Conservation (phyloP, 1,140 invertebrate genomes). For the Wasmannia auropunctata region DNA sequence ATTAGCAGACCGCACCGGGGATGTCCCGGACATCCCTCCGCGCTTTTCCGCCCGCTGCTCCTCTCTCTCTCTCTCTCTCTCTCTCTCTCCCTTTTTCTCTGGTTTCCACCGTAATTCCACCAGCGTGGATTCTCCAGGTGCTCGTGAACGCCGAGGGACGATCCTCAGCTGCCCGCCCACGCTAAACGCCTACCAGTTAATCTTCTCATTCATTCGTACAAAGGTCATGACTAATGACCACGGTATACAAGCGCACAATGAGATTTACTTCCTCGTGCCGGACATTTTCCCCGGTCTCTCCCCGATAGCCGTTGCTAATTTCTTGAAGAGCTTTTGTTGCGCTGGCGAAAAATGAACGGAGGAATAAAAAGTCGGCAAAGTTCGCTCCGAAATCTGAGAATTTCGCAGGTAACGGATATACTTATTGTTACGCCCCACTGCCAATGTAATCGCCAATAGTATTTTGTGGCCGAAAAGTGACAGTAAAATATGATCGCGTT, state of each 20-base stretch:
- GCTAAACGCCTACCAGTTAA: constrained; percentile 73
- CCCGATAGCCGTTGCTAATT: constrained; percentile 66
- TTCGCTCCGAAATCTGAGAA: background rate
- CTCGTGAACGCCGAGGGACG: constrained; percentile 53
- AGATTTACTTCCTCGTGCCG: constrained; percentile 54
- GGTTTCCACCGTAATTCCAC: constrained; percentile 66
- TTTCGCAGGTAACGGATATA: background rate
- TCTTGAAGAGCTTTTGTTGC: background rate
- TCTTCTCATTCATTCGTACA: constrained; percentile 72
- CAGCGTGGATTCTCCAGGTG: constrained; percentile 72
- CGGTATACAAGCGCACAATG: constrained; percentile 66
- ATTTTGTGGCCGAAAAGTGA: background rate
- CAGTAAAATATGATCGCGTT: background rate
- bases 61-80: no score
- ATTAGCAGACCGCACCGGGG: constrained; percentile 75
- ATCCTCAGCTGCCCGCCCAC: constrained; percentile 64
- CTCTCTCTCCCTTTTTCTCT: no score
- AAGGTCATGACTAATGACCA: constrained; percentile 80
- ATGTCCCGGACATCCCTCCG: constrained; percentile 55
- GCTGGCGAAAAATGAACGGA: background rate
- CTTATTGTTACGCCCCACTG: background rate
- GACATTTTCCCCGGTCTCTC: constrained; percentile 5
- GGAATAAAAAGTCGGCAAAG: background rate
- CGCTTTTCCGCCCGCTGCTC: constrained; percentile 52
- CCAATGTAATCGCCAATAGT: background rate